Conservation (phyloP, 2,113 vertebrate genomes). For the Mesitornis unicolor region DNA sequence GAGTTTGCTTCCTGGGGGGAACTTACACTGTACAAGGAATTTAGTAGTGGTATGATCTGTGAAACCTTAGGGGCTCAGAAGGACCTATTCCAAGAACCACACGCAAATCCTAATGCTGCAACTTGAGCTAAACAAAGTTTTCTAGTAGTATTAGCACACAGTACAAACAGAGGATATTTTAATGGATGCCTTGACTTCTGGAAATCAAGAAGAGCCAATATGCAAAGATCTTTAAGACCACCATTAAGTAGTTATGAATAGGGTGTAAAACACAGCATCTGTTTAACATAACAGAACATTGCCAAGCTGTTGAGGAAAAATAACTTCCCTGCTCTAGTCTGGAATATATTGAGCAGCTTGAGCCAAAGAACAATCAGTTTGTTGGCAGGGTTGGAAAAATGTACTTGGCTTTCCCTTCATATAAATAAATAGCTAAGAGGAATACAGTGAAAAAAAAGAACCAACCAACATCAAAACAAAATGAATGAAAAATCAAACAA, state of each 20-base stretch:
- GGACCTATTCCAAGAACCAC: not conserved
- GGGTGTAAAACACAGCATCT: conserved; percentile 7
- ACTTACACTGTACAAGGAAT: not conserved
- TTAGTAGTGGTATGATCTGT: not conserved
- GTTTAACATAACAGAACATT: not conserved
- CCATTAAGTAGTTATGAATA: not conserved
- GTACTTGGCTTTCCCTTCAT: conserved; percentile 5
- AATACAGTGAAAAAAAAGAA: not conserved
- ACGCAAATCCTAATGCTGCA: not conserved
- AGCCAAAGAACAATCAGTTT: conserved; percentile 34
- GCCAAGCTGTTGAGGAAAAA: conserved; percentile 6
- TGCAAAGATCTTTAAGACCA: not conserved
- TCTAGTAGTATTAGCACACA: not conserved
- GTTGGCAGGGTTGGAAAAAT: conserved; percentile 29
- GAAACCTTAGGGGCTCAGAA: not conserved
- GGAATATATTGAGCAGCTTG: conserved; percentile 12
- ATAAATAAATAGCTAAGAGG: not conserved
- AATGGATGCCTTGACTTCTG: not conserved
- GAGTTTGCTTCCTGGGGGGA: not conserved
- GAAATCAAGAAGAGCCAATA: not conserved
- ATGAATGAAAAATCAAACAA: too few relatives aligned
- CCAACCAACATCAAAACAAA: too few relatives aligned
- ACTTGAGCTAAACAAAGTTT: not conserved
- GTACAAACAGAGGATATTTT: not conserved
- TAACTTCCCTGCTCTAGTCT: not conserved